phyloP scores from a whole-genome alignment of 2,113 vertebrate genomes.

The Carassius auratus region DNA sequence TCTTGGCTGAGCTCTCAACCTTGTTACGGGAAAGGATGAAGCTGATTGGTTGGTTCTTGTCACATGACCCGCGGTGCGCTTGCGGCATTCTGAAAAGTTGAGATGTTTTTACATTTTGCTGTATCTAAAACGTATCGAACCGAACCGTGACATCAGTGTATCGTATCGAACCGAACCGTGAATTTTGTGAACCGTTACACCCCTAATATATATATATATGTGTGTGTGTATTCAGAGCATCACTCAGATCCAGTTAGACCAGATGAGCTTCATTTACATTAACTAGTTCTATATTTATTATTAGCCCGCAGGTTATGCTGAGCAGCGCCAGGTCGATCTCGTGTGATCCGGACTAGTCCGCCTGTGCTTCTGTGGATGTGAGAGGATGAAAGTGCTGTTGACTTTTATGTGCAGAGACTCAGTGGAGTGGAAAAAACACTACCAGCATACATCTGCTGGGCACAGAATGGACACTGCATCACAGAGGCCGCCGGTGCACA shows the following conservation, averaged over 20 bases:
- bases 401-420: constrained; percentile 40
- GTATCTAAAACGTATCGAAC: too few species aligned
- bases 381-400: neutral
- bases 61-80: too few species aligned
- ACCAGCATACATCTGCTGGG: constrained; percentile 14
- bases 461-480: constrained; percentile 28
- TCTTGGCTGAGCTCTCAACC: too few species aligned
- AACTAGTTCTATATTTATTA: neutral
- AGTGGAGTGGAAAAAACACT: constrained; percentile 28
- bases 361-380: constrained; percentile 16
- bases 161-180: too few species aligned
- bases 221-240: neutral
- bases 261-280: neutral
- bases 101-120: too few species aligned
- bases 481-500: neutral
- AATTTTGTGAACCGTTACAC: too few species aligned
- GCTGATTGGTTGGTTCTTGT: too few species aligned
- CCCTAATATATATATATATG: too few species aligned
- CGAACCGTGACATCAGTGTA: too few species aligned
- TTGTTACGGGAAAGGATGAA: too few species aligned
- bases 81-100: too few species aligned
- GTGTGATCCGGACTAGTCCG: neutral
- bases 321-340: neutral
- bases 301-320: constrained; percentile 1
- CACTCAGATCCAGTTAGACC: neutral